These are phyloP conservation scores for Muraenolepis orangiensis DNA, from an alignment of 2,797 vertebrate genomes.

Conservation along the genomic window DNA sequence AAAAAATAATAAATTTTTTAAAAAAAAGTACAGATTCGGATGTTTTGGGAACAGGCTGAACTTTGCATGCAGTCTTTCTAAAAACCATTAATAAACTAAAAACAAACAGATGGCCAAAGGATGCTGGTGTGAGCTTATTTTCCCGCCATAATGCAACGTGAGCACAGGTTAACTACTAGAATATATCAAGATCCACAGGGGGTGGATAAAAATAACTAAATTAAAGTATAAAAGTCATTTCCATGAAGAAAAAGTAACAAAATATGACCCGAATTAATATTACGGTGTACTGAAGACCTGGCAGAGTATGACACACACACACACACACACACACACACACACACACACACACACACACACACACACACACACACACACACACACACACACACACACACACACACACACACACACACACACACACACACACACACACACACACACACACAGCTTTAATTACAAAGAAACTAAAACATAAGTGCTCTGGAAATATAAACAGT, in stretches of 20 bases:
- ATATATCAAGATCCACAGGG: background rate
- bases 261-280: background rate
- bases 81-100: slow-evolving; percentile 60
- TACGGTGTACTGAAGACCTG: background rate
- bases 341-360: background rate
- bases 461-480: slow-evolving; percentile 4
- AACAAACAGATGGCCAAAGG: slow-evolving; percentile 49
- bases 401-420: background rate
- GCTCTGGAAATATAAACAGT: background rate
- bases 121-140: slow-evolving; percentile 18
- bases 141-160: background rate
- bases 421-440: background rate
- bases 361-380: background rate
- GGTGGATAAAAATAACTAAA: background rate
- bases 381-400: background rate
- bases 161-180: background rate
- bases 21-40: background rate
- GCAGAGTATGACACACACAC: background rate
- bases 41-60: slow-evolving; percentile 46
- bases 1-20: too few relatives aligned
- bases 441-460: slow-evolving; percentile 38
- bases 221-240: background rate
- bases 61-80: slow-evolving; percentile 75
- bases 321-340: background rate
- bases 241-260: background rate